phyloP scores from a whole-genome alignment of 2,888 invertebrate species.

The Amiota mariae region DNA sequence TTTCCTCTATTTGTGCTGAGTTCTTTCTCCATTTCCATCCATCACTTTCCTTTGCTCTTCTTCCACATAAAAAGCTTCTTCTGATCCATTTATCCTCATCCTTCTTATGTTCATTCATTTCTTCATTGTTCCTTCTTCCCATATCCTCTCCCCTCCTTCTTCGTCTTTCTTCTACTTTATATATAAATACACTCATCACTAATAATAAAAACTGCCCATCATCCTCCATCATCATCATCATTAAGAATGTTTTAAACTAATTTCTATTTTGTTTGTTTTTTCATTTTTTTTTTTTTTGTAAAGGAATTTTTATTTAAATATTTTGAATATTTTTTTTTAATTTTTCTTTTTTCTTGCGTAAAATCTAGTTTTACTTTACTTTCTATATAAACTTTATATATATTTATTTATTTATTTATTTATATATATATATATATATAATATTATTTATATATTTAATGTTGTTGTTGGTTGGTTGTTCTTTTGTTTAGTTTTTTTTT shows the following conservation, averaged over 20 bases:
- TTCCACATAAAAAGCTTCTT: too few species aligned
- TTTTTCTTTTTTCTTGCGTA: slow-evolving; percentile 24
- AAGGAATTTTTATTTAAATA: not conserved
- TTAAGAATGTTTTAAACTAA: slow-evolving; percentile 5
- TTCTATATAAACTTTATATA: slow-evolving; percentile 21
- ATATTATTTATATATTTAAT: slow-evolving; percentile 31
- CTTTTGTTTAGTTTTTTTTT: not conserved
- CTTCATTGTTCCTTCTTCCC: too few species aligned
- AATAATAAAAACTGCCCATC: too few species aligned
- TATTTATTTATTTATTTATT: slow-evolving; percentile 19
- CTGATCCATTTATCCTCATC: too few species aligned
- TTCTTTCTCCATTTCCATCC: not conserved
- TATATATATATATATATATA: slow-evolving; percentile 38
- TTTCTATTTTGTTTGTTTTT: slow-evolving; percentile 16
- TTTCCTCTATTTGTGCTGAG: slow-evolving; percentile 47
- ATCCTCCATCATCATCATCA: too few species aligned
- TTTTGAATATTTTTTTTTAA: slow-evolving; percentile 30
- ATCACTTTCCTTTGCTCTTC: too few species aligned
- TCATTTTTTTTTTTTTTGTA: slow-evolving; percentile 23
- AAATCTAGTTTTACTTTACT: slow-evolving; percentile 21
- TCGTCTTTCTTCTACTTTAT: too few species aligned
- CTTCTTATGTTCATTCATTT: too few species aligned
- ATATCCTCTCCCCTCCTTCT: too few species aligned
- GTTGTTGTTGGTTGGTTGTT: not conserved
- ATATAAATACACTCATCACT: too few species aligned